phyloP scores from a whole-genome alignment of 2,113 vertebrate genomes.

The Apistogramma diplotaenia region DNA sequence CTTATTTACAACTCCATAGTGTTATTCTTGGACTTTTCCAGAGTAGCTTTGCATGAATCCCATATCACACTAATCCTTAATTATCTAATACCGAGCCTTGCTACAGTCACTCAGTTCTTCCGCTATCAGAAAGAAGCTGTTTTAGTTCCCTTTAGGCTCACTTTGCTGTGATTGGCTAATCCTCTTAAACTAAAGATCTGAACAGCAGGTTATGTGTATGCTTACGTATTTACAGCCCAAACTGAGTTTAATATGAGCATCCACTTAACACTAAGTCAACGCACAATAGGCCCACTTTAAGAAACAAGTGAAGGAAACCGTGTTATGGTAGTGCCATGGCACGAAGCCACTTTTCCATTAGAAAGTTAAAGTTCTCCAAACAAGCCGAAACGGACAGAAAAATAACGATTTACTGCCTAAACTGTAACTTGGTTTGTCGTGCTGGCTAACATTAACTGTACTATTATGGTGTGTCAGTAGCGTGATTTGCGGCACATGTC shows the following conservation, averaged over 20 bases:
- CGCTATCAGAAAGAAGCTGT: accelerated
- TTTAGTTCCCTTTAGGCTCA: background rate
- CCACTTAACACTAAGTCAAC: background rate
- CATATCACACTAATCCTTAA: background rate
- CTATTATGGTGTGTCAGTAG: conserved; percentile 71
- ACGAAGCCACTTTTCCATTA: background rate
- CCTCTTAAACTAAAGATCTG: background rate
- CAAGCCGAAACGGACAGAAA: background rate
- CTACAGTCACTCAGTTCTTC: background rate
- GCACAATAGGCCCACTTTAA: background rate
- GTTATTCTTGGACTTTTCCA: background rate
- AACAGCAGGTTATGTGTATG: background rate
- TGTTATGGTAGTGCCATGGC: background rate
- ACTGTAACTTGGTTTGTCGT: background rate
- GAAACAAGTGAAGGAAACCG: background rate
- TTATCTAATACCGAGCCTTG: background rate
- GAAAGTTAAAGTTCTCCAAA: conserved; percentile 3
- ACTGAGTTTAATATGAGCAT: background rate
- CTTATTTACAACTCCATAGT: accelerated
- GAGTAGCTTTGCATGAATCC: background rate
- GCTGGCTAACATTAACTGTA: background rate
- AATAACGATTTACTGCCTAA: background rate
- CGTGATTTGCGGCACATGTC: conserved; percentile 87
- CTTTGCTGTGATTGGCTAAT: background rate
- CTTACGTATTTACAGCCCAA: background rate